phyloP scores from a whole-genome alignment of 2,113 vertebrate genomes.

The Danionella cerebrum region DNA sequence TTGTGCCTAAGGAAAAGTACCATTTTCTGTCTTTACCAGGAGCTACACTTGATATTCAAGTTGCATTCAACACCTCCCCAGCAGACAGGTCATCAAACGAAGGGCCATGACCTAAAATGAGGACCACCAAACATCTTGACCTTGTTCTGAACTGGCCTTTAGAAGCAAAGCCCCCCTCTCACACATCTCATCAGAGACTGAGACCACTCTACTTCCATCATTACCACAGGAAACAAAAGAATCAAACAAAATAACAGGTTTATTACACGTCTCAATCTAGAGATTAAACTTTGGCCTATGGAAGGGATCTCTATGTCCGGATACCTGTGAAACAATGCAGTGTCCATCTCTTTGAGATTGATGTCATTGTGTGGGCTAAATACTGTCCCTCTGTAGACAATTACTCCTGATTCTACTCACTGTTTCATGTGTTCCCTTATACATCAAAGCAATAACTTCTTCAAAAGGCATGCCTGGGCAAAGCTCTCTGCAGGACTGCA shows the following conservation, averaged over 20 bases:
- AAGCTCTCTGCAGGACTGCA: slow-evolving; percentile 40
- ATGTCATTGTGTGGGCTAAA: slow-evolving; percentile 46
- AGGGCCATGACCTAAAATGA: slow-evolving; percentile 22
- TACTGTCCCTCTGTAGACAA: slow-evolving; percentile 38
- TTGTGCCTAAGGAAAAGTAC: neutral
- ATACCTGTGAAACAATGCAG: slow-evolving; percentile 33
- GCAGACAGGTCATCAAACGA: slow-evolving; percentile 14
- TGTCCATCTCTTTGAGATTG: slow-evolving; percentile 37
- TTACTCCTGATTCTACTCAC: slow-evolving; percentile 41
- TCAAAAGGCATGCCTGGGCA: slow-evolving; percentile 42
- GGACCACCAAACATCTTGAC: slow-evolving; percentile 6
- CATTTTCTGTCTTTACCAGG: neutral
- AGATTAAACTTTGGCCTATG: slow-evolving; percentile 32
- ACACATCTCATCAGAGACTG: neutral
- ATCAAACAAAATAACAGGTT: too few species aligned
- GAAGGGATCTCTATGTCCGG: slow-evolving; percentile 14
- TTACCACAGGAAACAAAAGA: slow-evolving; percentile 25
- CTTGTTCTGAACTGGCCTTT: slow-evolving; percentile 1
- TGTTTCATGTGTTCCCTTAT: slow-evolving; percentile 44
- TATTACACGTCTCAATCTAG: slow-evolving; percentile 22
- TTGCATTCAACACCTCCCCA: slow-evolving; percentile 1
- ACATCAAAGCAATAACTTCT: slow-evolving; percentile 47
- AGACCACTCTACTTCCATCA: neutral
- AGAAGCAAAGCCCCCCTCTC: slow-evolving; percentile 2
- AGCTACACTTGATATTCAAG: slow-evolving; percentile 14